phyloP scores from a whole-genome alignment of 2,113 vertebrate species.

The Rhagologus leucostigma region DNA sequence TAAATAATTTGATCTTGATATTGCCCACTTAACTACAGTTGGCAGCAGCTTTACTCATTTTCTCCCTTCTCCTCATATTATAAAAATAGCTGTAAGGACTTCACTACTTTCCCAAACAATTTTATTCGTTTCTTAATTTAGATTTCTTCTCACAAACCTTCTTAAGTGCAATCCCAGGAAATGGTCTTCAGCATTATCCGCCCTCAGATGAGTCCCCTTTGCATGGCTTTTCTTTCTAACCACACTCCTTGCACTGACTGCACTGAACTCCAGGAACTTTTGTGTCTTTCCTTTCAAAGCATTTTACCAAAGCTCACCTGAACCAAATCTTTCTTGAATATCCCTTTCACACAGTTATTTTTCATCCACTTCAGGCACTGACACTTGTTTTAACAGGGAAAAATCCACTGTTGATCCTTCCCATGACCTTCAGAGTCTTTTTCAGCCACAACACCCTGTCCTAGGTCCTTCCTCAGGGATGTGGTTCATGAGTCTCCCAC shows the following conservation, averaged over 20 bases:
- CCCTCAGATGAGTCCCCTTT: background rate
- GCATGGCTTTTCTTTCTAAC: background rate
- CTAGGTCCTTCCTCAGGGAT: background rate
- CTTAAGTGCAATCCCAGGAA: background rate
- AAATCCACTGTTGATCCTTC: background rate
- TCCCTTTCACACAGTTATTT: background rate
- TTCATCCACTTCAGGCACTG: background rate
- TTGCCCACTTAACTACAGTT: background rate
- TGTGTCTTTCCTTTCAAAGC: background rate
- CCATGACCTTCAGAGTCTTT: background rate
- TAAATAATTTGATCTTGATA: background rate
- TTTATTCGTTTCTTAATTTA: background rate
- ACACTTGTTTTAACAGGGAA: background rate
- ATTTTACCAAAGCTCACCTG: background rate
- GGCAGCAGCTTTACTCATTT: background rate
- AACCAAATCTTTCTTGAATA: background rate
- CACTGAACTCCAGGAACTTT: background rate
- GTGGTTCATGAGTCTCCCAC: background rate
- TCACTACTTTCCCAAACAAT: background rate
- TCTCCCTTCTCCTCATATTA: background rate
- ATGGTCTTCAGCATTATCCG: background rate
- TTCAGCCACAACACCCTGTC: background rate
- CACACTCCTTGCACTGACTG: background rate
- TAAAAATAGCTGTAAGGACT: background rate
- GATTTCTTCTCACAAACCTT: background rate